These are phyloP conservation scores for Andricus grossulariae DNA, from an alignment of 1,140 invertebrate species.

Conservation along the genomic window DNA sequence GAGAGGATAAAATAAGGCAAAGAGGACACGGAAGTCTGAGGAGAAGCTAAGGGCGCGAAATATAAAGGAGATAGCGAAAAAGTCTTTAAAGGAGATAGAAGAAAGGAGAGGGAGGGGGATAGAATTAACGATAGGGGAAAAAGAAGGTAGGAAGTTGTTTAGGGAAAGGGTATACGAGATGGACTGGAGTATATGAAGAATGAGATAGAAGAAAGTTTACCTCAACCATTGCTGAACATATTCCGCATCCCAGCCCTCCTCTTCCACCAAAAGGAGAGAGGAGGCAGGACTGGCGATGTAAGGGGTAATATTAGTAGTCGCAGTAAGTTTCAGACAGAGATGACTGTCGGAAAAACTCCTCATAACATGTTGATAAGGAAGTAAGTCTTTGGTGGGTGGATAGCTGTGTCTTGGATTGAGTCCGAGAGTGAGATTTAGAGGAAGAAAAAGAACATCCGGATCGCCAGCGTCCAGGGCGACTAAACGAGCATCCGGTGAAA, in stretches of 20 bases:
- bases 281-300: constrained; percentile 63
- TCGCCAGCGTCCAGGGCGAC: constrained; percentile 78
- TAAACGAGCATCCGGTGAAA: constrained; percentile 73
- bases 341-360: constrained; percentile 85
- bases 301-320: constrained; percentile 70
- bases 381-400: constrained; percentile 80
- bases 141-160: no score
- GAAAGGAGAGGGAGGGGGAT: no score
- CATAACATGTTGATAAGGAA: constrained; percentile 84
- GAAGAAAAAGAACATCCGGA: constrained; percentile 83
- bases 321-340: constrained; percentile 81
- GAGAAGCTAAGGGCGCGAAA: no score
- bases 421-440: constrained; percentile 80
- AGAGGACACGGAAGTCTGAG: no score
- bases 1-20: no score
- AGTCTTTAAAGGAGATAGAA: no score
- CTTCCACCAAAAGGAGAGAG: constrained; percentile 71
- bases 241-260: constrained; percentile 82
- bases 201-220: no score
- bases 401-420: constrained; percentile 83
- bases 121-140: no score
- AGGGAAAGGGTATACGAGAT: no score
- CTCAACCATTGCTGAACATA: constrained; percentile 85
- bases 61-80: no score
- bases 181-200: no score